Conservation (phyloP, 2,113 vertebrate genomes). For the Morone chrysops region DNA sequence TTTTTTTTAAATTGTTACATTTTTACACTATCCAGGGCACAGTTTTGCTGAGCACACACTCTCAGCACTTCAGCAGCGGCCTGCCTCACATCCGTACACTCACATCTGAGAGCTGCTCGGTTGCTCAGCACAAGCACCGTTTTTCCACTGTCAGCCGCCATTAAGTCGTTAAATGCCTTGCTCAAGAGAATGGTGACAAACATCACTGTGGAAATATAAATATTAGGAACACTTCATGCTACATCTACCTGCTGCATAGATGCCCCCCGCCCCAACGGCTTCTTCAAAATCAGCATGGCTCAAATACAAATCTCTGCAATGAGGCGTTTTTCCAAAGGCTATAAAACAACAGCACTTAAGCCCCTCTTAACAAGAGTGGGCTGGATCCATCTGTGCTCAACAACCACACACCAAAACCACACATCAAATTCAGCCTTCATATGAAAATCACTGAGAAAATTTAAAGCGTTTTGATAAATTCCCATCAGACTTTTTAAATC, state of each 20-base stretch:
- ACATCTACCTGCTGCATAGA: not conserved
- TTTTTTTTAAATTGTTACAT: constrained; percentile 32
- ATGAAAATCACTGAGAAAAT: not conserved
- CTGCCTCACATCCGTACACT: not conserved
- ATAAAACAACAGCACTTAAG: not conserved
- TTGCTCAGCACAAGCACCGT: not conserved
- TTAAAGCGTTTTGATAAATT: not conserved
- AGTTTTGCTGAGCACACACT: constrained; percentile 58
- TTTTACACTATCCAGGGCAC: constrained; percentile 49
- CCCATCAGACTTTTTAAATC: not conserved
- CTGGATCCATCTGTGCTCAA: not conserved
- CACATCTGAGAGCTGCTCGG: constrained; percentile 9
- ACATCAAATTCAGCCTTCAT: not conserved
- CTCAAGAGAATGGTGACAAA: not conserved
- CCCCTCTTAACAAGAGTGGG: not conserved
- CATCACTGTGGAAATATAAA: not conserved
- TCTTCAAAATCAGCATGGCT: not conserved
- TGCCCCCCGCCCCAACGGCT: not conserved
- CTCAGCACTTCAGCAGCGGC: constrained; percentile 13
- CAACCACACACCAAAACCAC: not conserved
- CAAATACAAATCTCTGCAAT: not conserved
- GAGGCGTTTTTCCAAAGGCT: not conserved
- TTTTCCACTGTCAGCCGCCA: not conserved
- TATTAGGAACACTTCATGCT: not conserved
- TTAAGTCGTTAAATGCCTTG: not conserved